phyloP scores from a whole-genome alignment of 2,888 invertebrate species.

The Aphidoletes aphidimyza region DNA sequence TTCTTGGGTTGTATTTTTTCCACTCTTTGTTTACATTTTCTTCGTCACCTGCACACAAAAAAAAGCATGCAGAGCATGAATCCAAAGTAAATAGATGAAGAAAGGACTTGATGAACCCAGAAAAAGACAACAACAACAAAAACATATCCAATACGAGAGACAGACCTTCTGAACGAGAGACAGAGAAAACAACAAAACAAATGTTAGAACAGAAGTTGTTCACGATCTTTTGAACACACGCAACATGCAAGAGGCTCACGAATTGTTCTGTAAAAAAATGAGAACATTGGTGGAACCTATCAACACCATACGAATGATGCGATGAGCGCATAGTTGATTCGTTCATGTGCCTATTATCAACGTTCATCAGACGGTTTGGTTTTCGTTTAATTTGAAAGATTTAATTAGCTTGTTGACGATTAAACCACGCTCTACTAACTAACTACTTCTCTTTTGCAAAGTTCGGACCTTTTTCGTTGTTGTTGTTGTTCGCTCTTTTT shows the following conservation, averaged over 20 bases:
- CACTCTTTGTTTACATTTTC: constrained; percentile 20
- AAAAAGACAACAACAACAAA: not conserved
- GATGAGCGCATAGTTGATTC: constrained; percentile 2
- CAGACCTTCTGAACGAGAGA: not conserved
- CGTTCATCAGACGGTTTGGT: not conserved
- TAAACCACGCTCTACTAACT: not conserved
- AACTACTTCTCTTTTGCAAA: not conserved
- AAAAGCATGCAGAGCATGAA: constrained; percentile 44
- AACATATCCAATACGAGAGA: not conserved
- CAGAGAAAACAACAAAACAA: no score
- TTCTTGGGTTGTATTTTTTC: no score
- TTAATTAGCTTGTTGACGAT: constrained; percentile 12
- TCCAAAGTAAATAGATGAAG: not conserved
- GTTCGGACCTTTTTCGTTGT: not conserved
- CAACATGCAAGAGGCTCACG: not conserved
- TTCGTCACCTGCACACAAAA: constrained; percentile 40
- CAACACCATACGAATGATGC: not conserved
- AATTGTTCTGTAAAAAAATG: not conserved
- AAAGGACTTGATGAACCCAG: not conserved
- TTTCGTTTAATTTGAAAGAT: not conserved
- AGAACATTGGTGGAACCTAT: not conserved
- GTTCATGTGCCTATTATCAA: not conserved
- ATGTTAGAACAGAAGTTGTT: not conserved
- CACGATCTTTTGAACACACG: not conserved
- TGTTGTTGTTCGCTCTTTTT: no score